Evolutionary conservation across 2,888 invertebrate genomes (phyloP), one percentile per base, ranked within the genome.

Genomic region (Phaedon cochleariae): DNA sequence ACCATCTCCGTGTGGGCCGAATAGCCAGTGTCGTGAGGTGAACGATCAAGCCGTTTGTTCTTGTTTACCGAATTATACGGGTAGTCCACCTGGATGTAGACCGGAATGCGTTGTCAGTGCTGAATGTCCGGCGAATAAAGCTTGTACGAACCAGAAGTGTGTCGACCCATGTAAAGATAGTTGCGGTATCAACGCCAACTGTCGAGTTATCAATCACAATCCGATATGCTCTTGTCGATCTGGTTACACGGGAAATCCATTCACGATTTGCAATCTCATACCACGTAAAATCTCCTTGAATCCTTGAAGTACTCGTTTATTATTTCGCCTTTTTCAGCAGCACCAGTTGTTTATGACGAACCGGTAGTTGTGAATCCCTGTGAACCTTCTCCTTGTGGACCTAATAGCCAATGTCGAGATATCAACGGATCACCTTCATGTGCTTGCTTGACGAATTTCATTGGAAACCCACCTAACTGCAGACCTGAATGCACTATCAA

Each of bases 1-100:
- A n/a, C 90, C 90, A 31, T 89, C 90, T 4, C 93, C 93, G 3
- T 94, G 94, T 79, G 94, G 94, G 15, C 88, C 90, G 12, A 91
- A 92, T 79, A 90, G 93, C n/a, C 87, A 91, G 79, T 83, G 83
- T 66, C 73, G 76, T 54, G 79, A 80, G 65, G 72, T 78, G 9
- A 90, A 91, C 74, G 88, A 89, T 64, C 89, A 89, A 76, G 89
- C 92, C 12, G 90, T 92, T 0, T 93, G 93, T 78, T 89, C 91
- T 5, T 93, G 93, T 78, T 80, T 91, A 49, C 86, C 88, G 7
- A 86, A 87, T 41, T 92, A 88, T 79, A 85, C 90, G 59, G 92
- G 92, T 59, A 86, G 88, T 57, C 91, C 92, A 41, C 92, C 92
- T 4, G 89, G 89, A 69, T 92, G 92, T 78, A 85, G 90, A 74